Base-by-base conservation (phyloP, 1,140 invertebrate genomes). In the Phthorimaea operculella region DNA sequence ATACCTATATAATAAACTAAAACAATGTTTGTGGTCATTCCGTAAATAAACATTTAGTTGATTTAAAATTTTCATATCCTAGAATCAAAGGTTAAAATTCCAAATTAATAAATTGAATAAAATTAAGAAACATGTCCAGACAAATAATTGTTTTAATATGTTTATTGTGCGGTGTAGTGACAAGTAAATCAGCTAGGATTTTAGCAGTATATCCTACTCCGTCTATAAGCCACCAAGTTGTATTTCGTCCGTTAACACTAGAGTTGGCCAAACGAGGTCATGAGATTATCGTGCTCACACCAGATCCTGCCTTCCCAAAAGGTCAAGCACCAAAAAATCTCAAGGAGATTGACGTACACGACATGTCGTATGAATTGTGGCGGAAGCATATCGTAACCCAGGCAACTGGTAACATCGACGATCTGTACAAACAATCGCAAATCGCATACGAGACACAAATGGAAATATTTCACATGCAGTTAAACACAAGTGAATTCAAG, bases 171-270 rank as follows among this genome's bases (percentile, higher is more conserved):
- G 6, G 21, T 28, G 21, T 28, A 28, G 21, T 6, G 21, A 28
- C 6, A 28, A 28, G 21, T 28, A 6, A 28, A 28, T 48, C 45
- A 12, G 78, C 79, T 33, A 76, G 68, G 45, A 89, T 90, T 55
- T 66, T 90, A 17, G 83, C 70, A 9, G 63, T 88, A 0, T 67
- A 87, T 42, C 70, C 86, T 11, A 73, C 70, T 8, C 72, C 86
- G 3, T 85, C 85, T 0, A 83, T 84, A 51, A 90, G 88, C 63
- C 88, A 90, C 59, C 87, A 88, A 67, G 66, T 88, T 15, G 77
- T 87, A 3, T 87, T 80, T 59, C 63, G 76, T 55, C 67, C 78
- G 5, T 33, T 87, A 7, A 72, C 74, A 45, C 62, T 69, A 53
- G 79, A 76, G 56, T 62, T 89, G 28, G 75, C 70, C 0, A 75